Percentiles rank a stretch among this genome's conserved stretches.
Evolutionary conservation across 2,888 invertebrate genomes (phyloP).

Genomic region (Amphimallon solstitiale): DNA sequence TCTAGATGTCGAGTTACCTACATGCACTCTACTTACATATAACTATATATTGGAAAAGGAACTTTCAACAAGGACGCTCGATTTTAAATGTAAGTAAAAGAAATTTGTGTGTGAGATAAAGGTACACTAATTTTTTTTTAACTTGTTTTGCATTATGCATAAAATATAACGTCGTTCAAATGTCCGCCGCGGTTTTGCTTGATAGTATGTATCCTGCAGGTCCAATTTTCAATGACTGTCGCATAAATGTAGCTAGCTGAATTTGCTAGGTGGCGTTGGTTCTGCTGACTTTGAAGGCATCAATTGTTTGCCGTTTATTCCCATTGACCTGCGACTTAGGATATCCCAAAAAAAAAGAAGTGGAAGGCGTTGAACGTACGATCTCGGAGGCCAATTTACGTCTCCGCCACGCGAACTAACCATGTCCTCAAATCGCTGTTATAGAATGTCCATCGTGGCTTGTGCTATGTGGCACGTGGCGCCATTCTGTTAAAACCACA

Average conservation of each 20-base stretch:
- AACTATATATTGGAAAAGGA: too few relatives aligned
- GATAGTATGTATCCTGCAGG: too few relatives aligned
- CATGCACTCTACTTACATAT: too few relatives aligned
- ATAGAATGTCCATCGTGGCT: slow-evolving; percentile 48
- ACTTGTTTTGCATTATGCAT: too few relatives aligned
- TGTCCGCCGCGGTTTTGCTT: too few relatives aligned
- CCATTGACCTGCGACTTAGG: slow-evolving; percentile 50
- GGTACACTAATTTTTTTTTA: too few relatives aligned
- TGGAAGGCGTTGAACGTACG: slow-evolving; percentile 47
- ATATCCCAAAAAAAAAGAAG: slow-evolving; percentile 50
- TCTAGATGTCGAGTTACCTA: too few relatives aligned
- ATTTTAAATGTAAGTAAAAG: too few relatives aligned
- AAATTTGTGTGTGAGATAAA: too few relatives aligned
- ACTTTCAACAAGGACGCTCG: too few relatives aligned
- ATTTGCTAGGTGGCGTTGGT: slow-evolving; percentile 52
- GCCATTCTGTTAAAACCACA: not conserved
- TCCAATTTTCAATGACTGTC: too few relatives aligned
- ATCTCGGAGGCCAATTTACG: slow-evolving; percentile 48
- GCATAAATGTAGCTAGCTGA: slow-evolving; percentile 53
- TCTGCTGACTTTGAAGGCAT: slow-evolving; percentile 52
- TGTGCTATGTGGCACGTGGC: slow-evolving; percentile 45
- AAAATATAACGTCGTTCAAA: too few relatives aligned
- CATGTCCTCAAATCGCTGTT: slow-evolving; percentile 44
- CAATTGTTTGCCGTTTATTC: slow-evolving; percentile 46
- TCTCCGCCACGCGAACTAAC: slow-evolving; percentile 46